Percentiles rank a stretch among this genome's conserved stretches.
Conservation (phyloP, 1,140 invertebrate species). For the Proales similis region DNA sequence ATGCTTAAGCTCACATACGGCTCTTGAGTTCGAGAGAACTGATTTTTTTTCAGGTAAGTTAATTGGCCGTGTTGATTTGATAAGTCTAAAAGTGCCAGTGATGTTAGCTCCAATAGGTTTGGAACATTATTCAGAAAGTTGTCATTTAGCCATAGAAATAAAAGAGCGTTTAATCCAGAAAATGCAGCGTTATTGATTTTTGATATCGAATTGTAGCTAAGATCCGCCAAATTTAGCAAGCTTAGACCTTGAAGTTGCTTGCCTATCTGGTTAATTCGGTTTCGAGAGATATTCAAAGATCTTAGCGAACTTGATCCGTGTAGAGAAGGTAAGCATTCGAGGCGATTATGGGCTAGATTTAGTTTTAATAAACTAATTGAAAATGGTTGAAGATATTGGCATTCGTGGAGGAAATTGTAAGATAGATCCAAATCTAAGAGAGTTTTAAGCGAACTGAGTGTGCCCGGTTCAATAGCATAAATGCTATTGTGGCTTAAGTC, state of each 20-base stretch:
- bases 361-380: no score
- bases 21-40: conserved; percentile 1
- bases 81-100: conserved; percentile 1
- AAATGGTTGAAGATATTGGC: no score
- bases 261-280: no score
- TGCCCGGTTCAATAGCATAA: no score
- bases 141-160: conserved; percentile 9
- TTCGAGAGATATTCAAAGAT: no score
- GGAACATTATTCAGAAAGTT: conserved; percentile 27
- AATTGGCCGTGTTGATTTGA: conserved; percentile 32
- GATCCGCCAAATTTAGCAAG: neutral
- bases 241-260: conserved; percentile 30
- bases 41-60: neutral
- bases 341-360: no score
- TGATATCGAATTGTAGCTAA: conserved; percentile 5
- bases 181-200: neutral
- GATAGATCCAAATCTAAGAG: no score
- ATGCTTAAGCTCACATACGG: conserved; percentile 5
- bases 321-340: no score
- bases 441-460: no score
- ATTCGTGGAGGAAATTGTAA: no score
- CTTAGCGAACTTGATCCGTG: no score
- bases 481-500: no score
- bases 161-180: neutral
- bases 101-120: neutral